Conservation (phyloP, 2,113 vertebrate genomes). For the Chrysochloris asiatica region DNA sequence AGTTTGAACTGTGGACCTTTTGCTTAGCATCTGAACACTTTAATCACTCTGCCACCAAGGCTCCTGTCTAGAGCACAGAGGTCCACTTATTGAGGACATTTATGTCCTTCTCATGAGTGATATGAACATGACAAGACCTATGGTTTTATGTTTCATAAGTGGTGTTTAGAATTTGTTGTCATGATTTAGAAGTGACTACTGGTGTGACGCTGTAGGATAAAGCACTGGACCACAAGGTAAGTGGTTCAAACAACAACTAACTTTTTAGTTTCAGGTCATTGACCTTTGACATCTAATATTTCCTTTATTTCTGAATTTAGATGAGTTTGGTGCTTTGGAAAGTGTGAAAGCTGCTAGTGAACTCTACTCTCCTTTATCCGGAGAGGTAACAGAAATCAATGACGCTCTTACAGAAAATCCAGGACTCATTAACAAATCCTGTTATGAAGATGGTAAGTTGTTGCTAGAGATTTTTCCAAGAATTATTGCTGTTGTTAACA, state of each 20-base stretch:
- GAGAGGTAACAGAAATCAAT: conserved; percentile 96
- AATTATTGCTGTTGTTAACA: not conserved
- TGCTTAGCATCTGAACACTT: too few species aligned
- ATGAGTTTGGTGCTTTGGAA: conserved; percentile 98
- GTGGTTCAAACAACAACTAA: too few species aligned
- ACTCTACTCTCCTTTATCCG: conserved; percentile 95
- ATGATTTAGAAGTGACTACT: not conserved
- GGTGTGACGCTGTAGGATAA: too few species aligned
- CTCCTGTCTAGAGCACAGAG: not conserved
- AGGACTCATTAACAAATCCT: conserved; percentile 98
- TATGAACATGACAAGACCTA: not conserved
- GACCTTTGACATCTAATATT: conserved; percentile 32
- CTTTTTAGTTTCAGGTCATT: conserved; percentile 26
- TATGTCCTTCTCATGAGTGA: not conserved
- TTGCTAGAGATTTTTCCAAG: conserved; percentile 35
- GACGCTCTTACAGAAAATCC: conserved; percentile 93
- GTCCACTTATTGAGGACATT: not conserved
- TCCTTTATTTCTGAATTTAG: conserved; percentile 80
- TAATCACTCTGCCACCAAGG: too few species aligned
- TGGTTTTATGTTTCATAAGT: conserved; percentile 42
- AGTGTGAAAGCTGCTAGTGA: conserved; percentile 99
- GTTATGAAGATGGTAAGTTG: conserved; percentile 95
- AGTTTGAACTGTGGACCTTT: not conserved
- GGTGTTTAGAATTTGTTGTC: not conserved
- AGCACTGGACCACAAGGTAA: too few species aligned